Percentiles rank a stretch among this genome's conserved stretches.
These are phyloP conservation scores for Cichladusa arquata DNA, from an alignment of 2,113 vertebrate genomes.

Conservation along the genomic window DNA sequence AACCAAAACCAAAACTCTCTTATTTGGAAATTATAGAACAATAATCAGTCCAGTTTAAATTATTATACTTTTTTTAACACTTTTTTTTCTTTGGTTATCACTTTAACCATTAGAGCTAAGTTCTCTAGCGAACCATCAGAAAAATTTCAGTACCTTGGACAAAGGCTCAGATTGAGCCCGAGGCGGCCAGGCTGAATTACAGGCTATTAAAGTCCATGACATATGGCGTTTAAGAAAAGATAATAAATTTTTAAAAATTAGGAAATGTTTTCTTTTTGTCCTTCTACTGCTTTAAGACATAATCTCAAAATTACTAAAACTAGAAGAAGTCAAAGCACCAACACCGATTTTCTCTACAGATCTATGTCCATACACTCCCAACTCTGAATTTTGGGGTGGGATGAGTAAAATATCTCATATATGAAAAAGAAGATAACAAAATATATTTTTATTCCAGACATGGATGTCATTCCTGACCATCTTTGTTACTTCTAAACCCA, in stretches of 20 bases:
- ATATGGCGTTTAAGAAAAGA: background rate
- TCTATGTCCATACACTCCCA: background rate
- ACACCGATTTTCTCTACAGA: background rate
- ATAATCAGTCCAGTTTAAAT: background rate
- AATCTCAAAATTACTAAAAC: background rate
- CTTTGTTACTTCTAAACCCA: background rate
- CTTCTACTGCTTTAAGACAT: background rate
- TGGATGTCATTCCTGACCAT: background rate
- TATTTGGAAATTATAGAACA: background rate
- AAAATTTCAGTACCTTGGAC: background rate
- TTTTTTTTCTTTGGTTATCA: background rate
- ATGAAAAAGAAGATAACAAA: background rate
- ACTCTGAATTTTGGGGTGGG: background rate
- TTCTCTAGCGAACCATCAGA: background rate
- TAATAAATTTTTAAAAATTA: background rate
- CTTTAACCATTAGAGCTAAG: background rate
- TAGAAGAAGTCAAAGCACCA: background rate
- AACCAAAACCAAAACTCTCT: background rate
- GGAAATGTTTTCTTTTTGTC: background rate
- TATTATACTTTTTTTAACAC: background rate
- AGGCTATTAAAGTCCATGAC: background rate
- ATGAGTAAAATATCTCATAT: background rate
- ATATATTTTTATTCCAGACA: background rate
- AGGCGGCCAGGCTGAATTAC: background rate
- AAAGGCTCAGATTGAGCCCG: fast-evolving